Conservation (phyloP, 1,140 invertebrate genomes). For the Neotoxoptera formosana region DNA sequence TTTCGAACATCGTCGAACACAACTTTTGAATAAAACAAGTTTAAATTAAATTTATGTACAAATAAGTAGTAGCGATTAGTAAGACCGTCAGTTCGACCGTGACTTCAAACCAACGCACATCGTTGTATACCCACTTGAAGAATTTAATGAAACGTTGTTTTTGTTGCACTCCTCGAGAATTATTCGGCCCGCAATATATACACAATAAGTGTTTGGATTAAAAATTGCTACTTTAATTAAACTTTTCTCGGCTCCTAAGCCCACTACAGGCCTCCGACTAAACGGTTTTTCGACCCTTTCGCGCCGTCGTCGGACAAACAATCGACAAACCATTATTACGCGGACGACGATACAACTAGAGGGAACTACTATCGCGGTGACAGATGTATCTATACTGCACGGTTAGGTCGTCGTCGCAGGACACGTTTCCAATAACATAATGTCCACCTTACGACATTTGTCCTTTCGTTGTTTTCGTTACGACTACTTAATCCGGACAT, state of each 20-base stretch:
- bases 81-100: not conserved
- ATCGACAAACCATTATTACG: not conserved
- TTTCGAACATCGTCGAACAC: not conserved
- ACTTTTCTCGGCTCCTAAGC: not conserved
- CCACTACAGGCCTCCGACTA: not conserved
- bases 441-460: not conserved
- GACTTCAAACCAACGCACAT: not conserved
- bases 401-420: not conserved
- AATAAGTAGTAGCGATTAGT: not conserved
- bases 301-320: not conserved
- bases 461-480: not conserved
- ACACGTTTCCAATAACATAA: not conserved
- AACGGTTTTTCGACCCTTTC: not conserved
- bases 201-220: slow-evolving; percentile 22
- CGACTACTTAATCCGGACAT: not conserved
- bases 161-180: not conserved
- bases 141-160: slow-evolving; percentile 28
- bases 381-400: not conserved
- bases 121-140: not conserved
- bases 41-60: slow-evolving; percentile 20
- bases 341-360: not conserved
- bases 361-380: not conserved
- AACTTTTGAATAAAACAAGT: not conserved
- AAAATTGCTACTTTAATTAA: slow-evolving; percentile 31
- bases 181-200: not conserved